Conservation (phyloP, 2,888 invertebrate species). For the Rhagophthalmus giganteus region DNA sequence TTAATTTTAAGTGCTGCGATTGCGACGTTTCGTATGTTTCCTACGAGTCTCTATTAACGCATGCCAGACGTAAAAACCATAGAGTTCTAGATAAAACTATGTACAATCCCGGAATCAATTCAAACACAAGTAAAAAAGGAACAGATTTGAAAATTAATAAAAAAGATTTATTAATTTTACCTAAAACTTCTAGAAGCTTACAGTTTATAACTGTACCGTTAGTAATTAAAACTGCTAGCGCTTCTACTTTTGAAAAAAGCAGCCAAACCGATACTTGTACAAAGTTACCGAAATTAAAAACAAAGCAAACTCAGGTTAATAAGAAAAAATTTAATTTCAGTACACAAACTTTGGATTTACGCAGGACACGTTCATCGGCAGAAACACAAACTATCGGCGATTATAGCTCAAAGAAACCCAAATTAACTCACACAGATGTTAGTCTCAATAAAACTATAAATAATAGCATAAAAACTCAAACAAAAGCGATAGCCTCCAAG, state of each 20-base stretch:
- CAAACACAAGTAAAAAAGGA: constrained; percentile 17
- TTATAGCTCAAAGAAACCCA: constrained; percentile 41
- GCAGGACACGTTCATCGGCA: constrained; percentile 36
- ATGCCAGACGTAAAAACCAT: constrained; percentile 52
- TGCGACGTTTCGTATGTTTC: constrained; percentile 48
- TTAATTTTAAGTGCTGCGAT: constrained; percentile 49
- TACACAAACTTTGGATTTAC: constrained; percentile 43
- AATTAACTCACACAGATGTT: constrained; percentile 28
- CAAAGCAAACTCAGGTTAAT: constrained; percentile 39
- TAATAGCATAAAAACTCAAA: constrained; percentile 43
- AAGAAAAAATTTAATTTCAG: constrained; percentile 10
- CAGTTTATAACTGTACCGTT: constrained; percentile 29
- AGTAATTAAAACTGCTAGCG: constrained; percentile 15
- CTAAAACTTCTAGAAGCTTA: constrained; percentile 35
- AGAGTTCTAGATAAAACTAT: constrained; percentile 44
- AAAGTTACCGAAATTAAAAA: constrained; percentile 35
- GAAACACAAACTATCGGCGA: constrained; percentile 55
- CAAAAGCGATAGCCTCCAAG: constrained; percentile 38
- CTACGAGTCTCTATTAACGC: constrained; percentile 53
- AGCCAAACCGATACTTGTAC: constrained; percentile 40
- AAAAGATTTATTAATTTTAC: constrained; percentile 33
- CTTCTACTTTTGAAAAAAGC: constrained; percentile 38
- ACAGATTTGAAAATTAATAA: constrained; percentile 20
- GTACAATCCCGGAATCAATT: constrained; percentile 37
- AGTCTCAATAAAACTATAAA: constrained; percentile 32